Conservation (phyloP, 1,140 invertebrate genomes). For the Solenopsis fugax region DNA sequence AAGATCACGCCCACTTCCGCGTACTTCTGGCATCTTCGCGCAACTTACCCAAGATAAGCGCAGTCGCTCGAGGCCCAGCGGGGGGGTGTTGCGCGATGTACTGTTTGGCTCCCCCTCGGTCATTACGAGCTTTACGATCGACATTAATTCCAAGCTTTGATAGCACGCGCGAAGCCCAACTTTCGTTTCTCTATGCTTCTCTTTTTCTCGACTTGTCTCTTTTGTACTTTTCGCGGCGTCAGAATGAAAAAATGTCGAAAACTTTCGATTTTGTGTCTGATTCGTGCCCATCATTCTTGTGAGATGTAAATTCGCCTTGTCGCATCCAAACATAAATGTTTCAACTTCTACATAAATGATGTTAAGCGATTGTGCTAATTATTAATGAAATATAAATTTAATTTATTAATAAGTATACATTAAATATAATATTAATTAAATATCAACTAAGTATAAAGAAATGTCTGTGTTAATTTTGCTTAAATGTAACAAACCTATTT, state of each 20-base stretch:
- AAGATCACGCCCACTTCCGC: constrained; percentile 57
- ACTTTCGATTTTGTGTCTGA: not conserved
- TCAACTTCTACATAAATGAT: not conserved
- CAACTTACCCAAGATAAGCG: constrained; percentile 45
- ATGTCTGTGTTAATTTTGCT: too few relatives aligned
- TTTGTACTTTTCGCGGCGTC: not conserved
- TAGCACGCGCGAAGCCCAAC: not conserved
- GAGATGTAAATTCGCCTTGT: not conserved
- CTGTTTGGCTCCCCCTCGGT: not conserved
- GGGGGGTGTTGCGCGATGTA: not conserved
- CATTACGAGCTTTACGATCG: constrained; percentile 51
- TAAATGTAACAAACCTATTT: not conserved
- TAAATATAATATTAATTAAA: too few relatives aligned
- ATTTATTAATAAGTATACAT: too few relatives aligned
- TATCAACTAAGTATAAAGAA: too few relatives aligned
- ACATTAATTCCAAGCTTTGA: constrained; percentile 45
- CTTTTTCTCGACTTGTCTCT: constrained; percentile 3
- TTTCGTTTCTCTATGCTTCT: constrained; percentile 26
- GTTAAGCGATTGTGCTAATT: not conserved
- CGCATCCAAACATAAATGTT: not conserved
- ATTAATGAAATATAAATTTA: not conserved
- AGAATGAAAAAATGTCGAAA: not conserved
- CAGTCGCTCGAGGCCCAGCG: constrained; percentile 18
- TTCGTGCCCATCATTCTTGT: not conserved
- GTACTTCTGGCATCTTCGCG: not conserved